Evolutionary conservation across 1,140 invertebrate genomes (phyloP).

Genomic region (Diploscapter pachys): DNA sequence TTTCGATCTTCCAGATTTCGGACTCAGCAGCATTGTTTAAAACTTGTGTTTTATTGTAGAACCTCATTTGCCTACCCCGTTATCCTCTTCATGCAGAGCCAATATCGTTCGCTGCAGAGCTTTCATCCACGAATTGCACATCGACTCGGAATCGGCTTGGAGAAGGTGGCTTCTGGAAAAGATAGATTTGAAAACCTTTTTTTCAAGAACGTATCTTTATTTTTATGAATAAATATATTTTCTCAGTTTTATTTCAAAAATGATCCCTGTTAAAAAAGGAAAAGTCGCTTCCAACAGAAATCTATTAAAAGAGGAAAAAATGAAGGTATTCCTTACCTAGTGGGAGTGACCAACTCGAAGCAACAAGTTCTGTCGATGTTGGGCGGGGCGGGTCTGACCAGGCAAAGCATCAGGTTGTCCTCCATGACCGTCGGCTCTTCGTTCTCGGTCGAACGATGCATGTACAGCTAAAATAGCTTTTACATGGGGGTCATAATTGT

Average conservation of each 20-base stretch:
- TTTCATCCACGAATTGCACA: constrained; percentile 81
- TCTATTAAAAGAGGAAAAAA: constrained; percentile 4
- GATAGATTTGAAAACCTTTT: constrained; percentile 18
- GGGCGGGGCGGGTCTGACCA: constrained; percentile 80
- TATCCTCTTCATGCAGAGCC: constrained; percentile 49
- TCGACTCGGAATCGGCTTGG: constrained; percentile 89
- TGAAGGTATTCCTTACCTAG: constrained; percentile 70
- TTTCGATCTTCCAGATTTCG: background rate
- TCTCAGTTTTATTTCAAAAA: constrained; percentile 28
- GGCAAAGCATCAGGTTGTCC: constrained; percentile 86
- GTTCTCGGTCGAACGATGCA: constrained; percentile 64
- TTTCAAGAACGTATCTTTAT: constrained; percentile 17
- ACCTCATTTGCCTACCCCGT: background rate
- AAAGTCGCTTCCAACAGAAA: background rate
- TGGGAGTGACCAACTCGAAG: constrained; percentile 91
- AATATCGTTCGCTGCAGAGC: constrained; percentile 70
- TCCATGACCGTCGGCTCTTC: constrained; percentile 87
- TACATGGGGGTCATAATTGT: background rate
- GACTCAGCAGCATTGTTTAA: background rate
- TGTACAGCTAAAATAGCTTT: constrained; percentile 44
- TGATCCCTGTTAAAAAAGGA: constrained; percentile 8
- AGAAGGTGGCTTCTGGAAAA: constrained; percentile 80
- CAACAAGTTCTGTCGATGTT: constrained; percentile 81
- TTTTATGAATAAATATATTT: constrained; percentile 19
- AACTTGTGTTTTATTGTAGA: background rate